Base-by-base conservation (phyloP, 2,797 vertebrate species). In the Lemur catta region DNA sequence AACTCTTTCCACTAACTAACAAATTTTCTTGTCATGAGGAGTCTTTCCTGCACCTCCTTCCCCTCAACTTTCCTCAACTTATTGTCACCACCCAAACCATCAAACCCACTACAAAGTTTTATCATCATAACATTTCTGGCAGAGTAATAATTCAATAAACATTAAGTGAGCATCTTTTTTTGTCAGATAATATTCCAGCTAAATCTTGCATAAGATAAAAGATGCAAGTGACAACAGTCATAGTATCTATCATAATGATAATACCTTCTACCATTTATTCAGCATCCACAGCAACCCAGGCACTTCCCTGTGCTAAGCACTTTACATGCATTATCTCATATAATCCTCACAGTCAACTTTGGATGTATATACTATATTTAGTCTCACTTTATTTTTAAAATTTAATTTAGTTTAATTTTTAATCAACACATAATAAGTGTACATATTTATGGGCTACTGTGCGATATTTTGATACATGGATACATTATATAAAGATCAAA, bases 151-250 rank as follows among this genome's bases (percentile, higher is more conserved):
- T 69, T 89, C 28, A 85, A 65, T 57, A 84, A 74, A 55, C 3
- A 52, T 78, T 69, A 26, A 85, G 28, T 87, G 35, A 81, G 35
- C 46, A 72, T 17, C 3, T 81, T 22, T 86, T 81, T 90, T 67
- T 76, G 3, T 1, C 48, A 67, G 28, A 65, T 84, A 91, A 50
- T 81, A 63, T 41, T 84, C 6, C 43, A 87, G 65, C 24, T 93
- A 91, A 94, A 89, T 94, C 17, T 88, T 93, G 35, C 48, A 33
- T 35, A 84, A 93, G 33, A 79, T 12, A 12, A 22, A 86, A 93
- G 24, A 33, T 71, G 3, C 15, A 67, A 95, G 63, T 41, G 33
- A 50, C 55, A 61, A 46, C 38, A 75, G 11, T 89, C 38, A 76
- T 55, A 69, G 28, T 71, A 18, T 75, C 57, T 76, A 12, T 65